Conservation (phyloP, 1,140 invertebrate species). For the Aphis gossypii region DNA sequence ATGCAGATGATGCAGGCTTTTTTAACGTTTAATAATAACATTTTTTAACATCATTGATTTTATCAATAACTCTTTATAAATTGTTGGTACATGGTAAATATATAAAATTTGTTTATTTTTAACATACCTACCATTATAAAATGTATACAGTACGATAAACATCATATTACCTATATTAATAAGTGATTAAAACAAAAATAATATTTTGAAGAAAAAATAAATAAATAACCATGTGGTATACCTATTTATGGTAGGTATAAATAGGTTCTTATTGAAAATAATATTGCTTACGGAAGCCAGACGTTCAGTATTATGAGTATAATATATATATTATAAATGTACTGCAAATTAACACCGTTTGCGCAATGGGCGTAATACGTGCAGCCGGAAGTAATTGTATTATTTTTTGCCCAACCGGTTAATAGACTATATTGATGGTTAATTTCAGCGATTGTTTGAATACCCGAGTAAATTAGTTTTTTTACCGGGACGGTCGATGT, state of each 20-base stretch:
- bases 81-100: neutral
- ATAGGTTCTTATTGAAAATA: conserved; percentile 11
- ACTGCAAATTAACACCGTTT: conserved; percentile 32
- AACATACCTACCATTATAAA: neutral
- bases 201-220: neutral
- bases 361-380: neutral
- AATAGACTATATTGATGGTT: conserved; percentile 37
- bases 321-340: neutral
- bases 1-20: neutral
- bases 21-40: neutral
- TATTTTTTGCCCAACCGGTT: conserved; percentile 31
- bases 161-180: neutral
- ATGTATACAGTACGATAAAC: neutral
- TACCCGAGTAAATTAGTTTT: neutral
- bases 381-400: conserved; percentile 39
- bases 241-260: neutral
- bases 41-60: neutral
- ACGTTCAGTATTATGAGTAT: neutral
- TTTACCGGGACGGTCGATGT: neutral
- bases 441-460: conserved; percentile 25
- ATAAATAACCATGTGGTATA: neutral
- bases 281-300: conserved; percentile 22
- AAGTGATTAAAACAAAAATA: neutral
- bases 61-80: neutral
- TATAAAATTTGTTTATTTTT: neutral